These are phyloP conservation scores for Drosophila sp. DNA, from an alignment of 1,140 invertebrate species.

Conservation along the genomic window DNA sequence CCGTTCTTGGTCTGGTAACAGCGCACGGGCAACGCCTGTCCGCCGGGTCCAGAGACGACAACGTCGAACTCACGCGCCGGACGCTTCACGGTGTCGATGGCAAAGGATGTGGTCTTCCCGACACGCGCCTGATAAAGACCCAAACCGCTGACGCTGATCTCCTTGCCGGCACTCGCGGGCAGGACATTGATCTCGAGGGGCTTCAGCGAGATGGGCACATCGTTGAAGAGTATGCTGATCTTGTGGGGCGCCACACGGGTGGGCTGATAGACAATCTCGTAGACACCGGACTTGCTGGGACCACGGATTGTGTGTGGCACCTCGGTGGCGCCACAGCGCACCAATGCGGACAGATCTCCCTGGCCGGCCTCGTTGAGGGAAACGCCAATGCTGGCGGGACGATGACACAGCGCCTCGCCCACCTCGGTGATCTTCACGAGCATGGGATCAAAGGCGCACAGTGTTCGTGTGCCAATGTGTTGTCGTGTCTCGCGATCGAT, in stretches of 20 bases:
- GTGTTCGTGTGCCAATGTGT: constrained; percentile 86
- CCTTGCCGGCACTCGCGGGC: constrained; percentile 88
- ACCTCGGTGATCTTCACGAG: constrained; percentile 92
- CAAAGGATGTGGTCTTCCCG: constrained; percentile 92
- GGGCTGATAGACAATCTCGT: constrained; percentile 95
- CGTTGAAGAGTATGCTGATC: constrained; percentile 92
- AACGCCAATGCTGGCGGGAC: constrained; percentile 89
- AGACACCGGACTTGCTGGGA: constrained; percentile 88
- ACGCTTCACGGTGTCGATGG: constrained; percentile 94
- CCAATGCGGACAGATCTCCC: constrained; percentile 91
- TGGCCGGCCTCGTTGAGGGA: constrained; percentile 91
- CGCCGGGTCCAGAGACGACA: constrained; percentile 94
- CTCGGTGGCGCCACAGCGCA: constrained; percentile 91
- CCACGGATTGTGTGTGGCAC: constrained; percentile 92
- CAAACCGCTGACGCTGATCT: constrained; percentile 87
- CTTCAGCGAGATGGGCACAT: constrained; percentile 87
- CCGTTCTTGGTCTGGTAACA: constrained; percentile 98
- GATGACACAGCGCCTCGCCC: constrained; percentile 92
- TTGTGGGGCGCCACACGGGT: constrained; percentile 92
- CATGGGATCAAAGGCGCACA: constrained; percentile 94
- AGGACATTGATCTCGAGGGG: constrained; percentile 86
- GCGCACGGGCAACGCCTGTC: constrained; percentile 95
- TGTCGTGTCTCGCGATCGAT: constrained; percentile 84
- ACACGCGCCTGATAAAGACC: constrained; percentile 93
- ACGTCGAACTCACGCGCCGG: constrained; percentile 96